Base-by-base conservation (phyloP, 2,113 vertebrate genomes). In the Aphyosemion australe region DNA sequence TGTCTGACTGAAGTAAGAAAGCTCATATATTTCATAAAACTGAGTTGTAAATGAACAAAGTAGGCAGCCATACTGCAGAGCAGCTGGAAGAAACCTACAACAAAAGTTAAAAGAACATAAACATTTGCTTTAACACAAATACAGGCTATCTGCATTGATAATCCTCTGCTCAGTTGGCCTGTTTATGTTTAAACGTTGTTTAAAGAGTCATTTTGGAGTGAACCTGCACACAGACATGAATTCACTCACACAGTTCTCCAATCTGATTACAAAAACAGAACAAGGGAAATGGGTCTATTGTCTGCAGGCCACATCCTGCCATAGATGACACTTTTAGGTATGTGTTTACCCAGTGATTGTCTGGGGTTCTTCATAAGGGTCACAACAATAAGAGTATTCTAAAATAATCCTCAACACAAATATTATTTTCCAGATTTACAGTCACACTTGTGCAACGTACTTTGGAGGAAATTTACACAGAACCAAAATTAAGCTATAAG, bases 251-350 rank as follows among this genome's bases (percentile, higher is more conserved):
- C 41, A 62, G 11, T 32, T 46, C 52, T 55, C 34, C 69, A 13
- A 42, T 57, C 49, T 62, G 49, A 82, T 70, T 73, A 48, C 54
- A 61, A 57, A 76, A 79, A 80, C 61, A 70, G 76, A 64, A 60
- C 42, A 63, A 52, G 48, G 64, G 65, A 79, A 85, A 76, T 84
- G 77, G 58, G 59, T 61, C 49, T 61, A 77, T 80, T 79, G 75
- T 79, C 60, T 58, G 19, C 45, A 60, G 75, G 59, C 85, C 80
- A 84, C 88, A 87, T 92, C 88, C 88, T 78, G 64, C 77, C 81
- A 71, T 76, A 66, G 74, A 75, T 78, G 63, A 89, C 70, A 80
- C n/a, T 76, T 79, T 21, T 52, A 61, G 52, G 9, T 56, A 37
- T 19, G 39, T 81, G 65, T 79, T 81, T 79, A 77, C 74, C 20